A percentile compares a stretch with the other conserved stretches of the same genome.
These are phyloP conservation scores for Lasioglossum morio DNA, from an alignment of 2,888 invertebrate species.

Conservation along the genomic window DNA sequence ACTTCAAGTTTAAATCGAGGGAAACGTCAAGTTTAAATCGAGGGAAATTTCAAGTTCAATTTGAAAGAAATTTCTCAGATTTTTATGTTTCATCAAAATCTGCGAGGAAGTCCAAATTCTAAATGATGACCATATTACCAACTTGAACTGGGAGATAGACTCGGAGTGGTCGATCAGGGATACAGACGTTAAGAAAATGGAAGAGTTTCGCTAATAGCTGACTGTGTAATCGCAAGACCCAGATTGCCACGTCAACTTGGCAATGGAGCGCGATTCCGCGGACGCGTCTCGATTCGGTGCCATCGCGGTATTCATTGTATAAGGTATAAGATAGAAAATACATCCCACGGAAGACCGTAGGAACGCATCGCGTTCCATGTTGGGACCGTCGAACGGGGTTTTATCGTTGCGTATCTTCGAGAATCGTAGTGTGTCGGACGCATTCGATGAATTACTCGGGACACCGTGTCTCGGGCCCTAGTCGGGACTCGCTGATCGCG, in stretches of 20 bases:
- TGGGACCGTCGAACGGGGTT: background rate
- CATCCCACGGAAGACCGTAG: conserved; percentile 19
- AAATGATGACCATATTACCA: too few species aligned
- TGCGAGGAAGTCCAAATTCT: too few species aligned
- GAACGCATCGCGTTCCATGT: conserved; percentile 12
- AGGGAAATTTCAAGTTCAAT: too few species aligned
- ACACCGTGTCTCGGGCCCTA: background rate
- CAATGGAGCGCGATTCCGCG: conserved; percentile 4
- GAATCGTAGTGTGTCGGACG: conserved; percentile 10
- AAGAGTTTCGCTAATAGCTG: background rate
- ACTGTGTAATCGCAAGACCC: background rate
- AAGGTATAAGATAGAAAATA: background rate
- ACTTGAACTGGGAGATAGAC: background rate
- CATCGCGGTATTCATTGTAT: background rate
- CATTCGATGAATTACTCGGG: conserved; percentile 37
- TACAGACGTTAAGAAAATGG: background rate
- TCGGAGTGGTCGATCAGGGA: background rate
- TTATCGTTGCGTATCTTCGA: conserved; percentile 22
- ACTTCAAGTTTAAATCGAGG: too few species aligned
- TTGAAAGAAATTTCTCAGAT: too few species aligned
- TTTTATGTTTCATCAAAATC: too few species aligned
- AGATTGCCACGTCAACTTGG: background rate
- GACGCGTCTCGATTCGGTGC: conserved; percentile 6
- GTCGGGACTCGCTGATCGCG: background rate
- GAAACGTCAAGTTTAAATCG: too few species aligned